A percentile compares a stretch with the other conserved stretches of the same genome.
Conservation (phyloP, 2,113 vertebrate species). For the Chionodraco myersi region DNA sequence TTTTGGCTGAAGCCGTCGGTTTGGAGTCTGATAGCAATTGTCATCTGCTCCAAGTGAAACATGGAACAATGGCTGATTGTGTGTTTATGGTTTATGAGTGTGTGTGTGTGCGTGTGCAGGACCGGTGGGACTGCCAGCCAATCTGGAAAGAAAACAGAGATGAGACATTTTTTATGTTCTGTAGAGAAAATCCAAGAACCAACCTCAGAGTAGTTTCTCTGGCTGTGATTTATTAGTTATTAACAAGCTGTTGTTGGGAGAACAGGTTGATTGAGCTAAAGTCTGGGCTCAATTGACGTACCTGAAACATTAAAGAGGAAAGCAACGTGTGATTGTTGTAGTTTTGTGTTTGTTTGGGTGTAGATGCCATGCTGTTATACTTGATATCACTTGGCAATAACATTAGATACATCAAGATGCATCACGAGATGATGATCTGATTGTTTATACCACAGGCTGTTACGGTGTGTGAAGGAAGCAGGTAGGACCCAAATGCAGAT, state of each 20-base stretch:
- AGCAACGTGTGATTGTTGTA: not conserved
- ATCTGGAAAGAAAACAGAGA: slow-evolving; percentile 64
- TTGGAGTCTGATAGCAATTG: slow-evolving; percentile 34
- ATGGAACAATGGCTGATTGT: slow-evolving; percentile 59
- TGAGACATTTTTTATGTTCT: slow-evolving; percentile 52
- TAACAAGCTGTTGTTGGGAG: slow-evolving; percentile 35
- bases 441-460: too few relatives aligned
- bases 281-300: not conserved
- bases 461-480: too few relatives aligned
- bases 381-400: too few relatives aligned
- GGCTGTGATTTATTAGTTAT: slow-evolving; percentile 40
- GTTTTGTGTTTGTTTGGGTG: too few relatives aligned
- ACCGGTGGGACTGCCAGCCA: slow-evolving; percentile 39
- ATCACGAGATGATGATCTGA: too few relatives aligned
- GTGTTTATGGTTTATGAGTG: slow-evolving; percentile 47
- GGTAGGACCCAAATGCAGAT: too few relatives aligned
- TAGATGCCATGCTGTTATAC: too few relatives aligned
- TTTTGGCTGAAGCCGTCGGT: slow-evolving; percentile 44
- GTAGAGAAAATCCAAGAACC: not conserved
- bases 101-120: slow-evolving; percentile 15
- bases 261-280: slow-evolving; percentile 9
- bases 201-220: slow-evolving; percentile 14
- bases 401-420: too few relatives aligned
- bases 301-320: not conserved
- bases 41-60: slow-evolving; percentile 65